Evolutionary conservation across 1,140 invertebrate species (phyloP).

Genomic region (Drosophila busckii): DNA sequence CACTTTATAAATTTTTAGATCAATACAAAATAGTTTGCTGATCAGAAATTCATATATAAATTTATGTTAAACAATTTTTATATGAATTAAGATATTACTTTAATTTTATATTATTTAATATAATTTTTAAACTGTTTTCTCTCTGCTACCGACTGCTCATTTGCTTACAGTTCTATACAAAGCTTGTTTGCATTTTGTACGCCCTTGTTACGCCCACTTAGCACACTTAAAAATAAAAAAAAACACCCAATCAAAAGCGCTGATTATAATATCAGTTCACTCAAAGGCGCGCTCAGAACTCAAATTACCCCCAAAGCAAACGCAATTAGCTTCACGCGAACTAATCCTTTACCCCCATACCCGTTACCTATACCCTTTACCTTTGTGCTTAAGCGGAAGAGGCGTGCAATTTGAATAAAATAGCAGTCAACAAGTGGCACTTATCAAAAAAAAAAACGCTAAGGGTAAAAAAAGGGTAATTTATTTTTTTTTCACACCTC

Average conservation of each 20-base stretch:
- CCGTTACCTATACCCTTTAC: conserved; percentile 10
- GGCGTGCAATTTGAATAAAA: conserved; percentile 65
- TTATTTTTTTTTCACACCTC: conserved; percentile 51
- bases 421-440: conserved; percentile 56
- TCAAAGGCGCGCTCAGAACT: conserved; percentile 1
- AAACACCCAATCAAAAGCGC: conserved; percentile 41
- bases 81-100: too few relatives aligned
- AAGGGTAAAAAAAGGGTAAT: conserved; percentile 10
- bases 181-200: conserved; percentile 38
- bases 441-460: conserved; percentile 33
- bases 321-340: conserved; percentile 67
- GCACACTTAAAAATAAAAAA: conserved; percentile 1
- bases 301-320: conserved; percentile 47
- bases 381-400: conserved; percentile 22
- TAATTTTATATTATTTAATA: too few relatives aligned
- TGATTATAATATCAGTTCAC: conserved; percentile 58
- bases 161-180: too few relatives aligned
- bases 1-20: too few relatives aligned
- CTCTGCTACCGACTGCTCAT: too few relatives aligned
- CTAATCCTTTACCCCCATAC: conserved; percentile 43
- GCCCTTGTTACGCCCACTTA: conserved; percentile 40
- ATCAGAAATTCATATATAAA: too few relatives aligned
- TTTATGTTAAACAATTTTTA: too few relatives aligned
- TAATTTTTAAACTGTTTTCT: too few relatives aligned
- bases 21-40: too few relatives aligned